These are phyloP conservation scores for Saiga tatarica DNA, from an alignment of 2,113 vertebrate genomes.

Conservation along the genomic window DNA sequence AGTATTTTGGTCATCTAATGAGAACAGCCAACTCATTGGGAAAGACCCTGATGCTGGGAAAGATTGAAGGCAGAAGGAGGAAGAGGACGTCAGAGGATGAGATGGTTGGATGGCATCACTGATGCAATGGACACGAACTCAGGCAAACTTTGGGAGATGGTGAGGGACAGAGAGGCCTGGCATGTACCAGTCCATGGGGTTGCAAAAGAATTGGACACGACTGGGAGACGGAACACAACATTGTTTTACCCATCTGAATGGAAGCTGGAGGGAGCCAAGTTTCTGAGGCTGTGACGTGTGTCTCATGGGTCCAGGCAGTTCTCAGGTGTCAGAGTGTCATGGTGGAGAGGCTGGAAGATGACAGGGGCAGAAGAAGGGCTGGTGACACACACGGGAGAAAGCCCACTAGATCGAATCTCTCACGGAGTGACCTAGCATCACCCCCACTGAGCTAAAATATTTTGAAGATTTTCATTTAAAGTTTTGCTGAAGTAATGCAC, in stretches of 20 bases:
- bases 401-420: not conserved
- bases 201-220: accelerated
- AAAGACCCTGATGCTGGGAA: not conserved
- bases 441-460: accelerated
- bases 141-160: not conserved
- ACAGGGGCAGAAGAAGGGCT: accelerated
- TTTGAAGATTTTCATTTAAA: not conserved
- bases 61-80: not conserved
- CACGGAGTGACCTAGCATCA: accelerated
- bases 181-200: not conserved
- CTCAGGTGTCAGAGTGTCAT: too few species aligned
- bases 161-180: not conserved
- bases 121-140: not conserved
- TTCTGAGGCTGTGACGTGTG: not conserved
- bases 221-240: not conserved
- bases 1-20: not conserved
- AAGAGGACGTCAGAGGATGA: not conserved
- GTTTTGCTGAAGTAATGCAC: not conserved
- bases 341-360: not conserved
- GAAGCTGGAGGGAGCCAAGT: not conserved
- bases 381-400: accelerated
- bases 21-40: not conserved
- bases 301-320: too few species aligned
- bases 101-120: not conserved
- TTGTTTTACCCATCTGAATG: not conserved